Base-by-base conservation (phyloP, 2,797 vertebrate species). In the Pogoniulus pusillus region DNA sequence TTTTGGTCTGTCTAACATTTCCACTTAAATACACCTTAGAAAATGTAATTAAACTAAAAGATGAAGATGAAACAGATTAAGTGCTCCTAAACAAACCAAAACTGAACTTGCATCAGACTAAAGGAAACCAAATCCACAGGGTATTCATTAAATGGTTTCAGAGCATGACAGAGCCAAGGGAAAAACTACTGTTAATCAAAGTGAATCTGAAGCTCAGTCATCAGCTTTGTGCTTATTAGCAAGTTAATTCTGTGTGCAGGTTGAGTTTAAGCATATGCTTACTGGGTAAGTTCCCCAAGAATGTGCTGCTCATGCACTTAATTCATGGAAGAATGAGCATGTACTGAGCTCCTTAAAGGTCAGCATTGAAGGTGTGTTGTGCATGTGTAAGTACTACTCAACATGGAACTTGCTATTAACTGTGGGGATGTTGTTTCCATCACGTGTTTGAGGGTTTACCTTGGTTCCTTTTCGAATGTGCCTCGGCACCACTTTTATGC, bases 211-310 rank as follows among this genome's bases (percentile, higher is more conserved):
- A 94, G 22, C 24, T 59, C 15, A 58, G 1, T 64, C 53, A 39
- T 87, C 70, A 55, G 72, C 66, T 89, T 87, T 66, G 55, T 90
- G 64, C 76, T 92, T 47, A 24, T 82, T 81, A 91, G 30, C 43
- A 64, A 73, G 54, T 54, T 78, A 30, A 72, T 87, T 82, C 30
- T 92, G 26, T 77, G 49, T 60, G 49, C 62, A 53, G 64, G 27
- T 32, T 69, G 78, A 81, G 29, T 89, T 91, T 81, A 81, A 87
- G 65, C 47, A 35, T 68, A 64, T 43, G 37, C 59, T 69, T 82
- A 57, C 59, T 72, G 27, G 7, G 0, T 78, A 90, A 93, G 20
- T 64, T 85, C 16, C 39, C 32, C 53, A 85, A 51, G 85, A 95
- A 91, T 90, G 76, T 65, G 22, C 77, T 85, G 62, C 22, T 92